These are phyloP conservation scores for Melanotaenia nigrans DNA, from an alignment of 2,797 vertebrate species.

Conservation along the genomic window DNA sequence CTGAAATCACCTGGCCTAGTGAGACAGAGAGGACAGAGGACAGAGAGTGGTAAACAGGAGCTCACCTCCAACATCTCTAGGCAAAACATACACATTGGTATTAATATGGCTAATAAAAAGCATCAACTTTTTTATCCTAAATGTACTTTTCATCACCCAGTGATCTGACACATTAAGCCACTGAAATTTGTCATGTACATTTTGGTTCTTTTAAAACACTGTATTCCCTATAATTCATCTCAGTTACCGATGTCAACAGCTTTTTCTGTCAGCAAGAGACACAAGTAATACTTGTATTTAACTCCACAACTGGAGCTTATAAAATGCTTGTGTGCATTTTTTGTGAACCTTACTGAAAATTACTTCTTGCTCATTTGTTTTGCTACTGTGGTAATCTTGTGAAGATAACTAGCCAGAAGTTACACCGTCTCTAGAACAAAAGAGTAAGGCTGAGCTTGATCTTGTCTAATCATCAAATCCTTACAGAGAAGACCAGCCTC, in stretches of 20 bases:
- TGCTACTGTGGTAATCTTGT: too few species aligned
- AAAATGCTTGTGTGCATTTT: neutral
- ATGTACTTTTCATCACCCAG: neutral
- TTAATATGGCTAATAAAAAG: neutral
- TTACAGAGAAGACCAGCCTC: neutral
- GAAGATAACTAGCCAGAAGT: neutral
- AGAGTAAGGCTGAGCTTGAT: neutral
- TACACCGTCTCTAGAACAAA: neutral
- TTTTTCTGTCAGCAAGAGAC: neutral
- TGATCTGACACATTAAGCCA: neutral
- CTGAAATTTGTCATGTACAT: neutral
- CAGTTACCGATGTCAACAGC: neutral
- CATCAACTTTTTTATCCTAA: neutral
- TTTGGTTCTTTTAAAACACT: neutral
- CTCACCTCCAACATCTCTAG: neutral
- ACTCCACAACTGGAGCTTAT: too few species aligned
- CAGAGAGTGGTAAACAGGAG: constrained; percentile 1
- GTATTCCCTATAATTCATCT: neutral
- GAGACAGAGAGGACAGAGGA: constrained; percentile 11
- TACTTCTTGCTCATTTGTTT: too few species aligned
- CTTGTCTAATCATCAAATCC: neutral
- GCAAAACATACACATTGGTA: neutral
- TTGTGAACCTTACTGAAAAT: neutral
- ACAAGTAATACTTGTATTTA: neutral
- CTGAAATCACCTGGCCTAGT: constrained; percentile 89